Base-by-base conservation (phyloP, 2,797 vertebrate genomes). In the Chelon labrosus region DNA sequence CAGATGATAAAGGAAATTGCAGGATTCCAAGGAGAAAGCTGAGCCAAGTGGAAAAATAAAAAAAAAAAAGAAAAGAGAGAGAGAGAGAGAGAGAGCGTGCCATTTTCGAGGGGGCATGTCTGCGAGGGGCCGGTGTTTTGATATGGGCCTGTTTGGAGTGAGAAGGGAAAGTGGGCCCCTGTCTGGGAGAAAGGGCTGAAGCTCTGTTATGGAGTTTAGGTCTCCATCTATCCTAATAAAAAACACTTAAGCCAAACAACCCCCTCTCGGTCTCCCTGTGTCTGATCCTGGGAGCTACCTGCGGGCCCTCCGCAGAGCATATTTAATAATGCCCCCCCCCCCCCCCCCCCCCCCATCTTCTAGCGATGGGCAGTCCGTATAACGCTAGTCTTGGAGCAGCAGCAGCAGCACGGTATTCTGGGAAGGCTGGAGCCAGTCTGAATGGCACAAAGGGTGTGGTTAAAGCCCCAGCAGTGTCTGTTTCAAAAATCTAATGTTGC, bases 171-270 rank as follows among this genome's bases (percentile, higher is more conserved):
- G 85, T 77, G 90, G 91, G 90, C 84, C 91, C 83, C 87, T 79
- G 92, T 94, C 92, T 95, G 92, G 93, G 90, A 91, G 89, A 91
- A 77, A 87, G 72, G 84, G 76, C 85, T 85, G 84, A 80, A 89
- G 88, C 89, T 90, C 89, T 85, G 93, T 92, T 93, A 93, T 91
- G 93, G 93, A 89, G 93, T 94, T 95, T 95, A 95, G 85, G 85
- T 85, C 90, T 93, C 84, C 87, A 93, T 94, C 93, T 89, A 88
- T 85, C 90, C 92, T 95, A 95, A 94, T 95, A 94, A 93, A 93
- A 95, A 94, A 91, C 91, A 93, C 89, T 93, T 91, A 94, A 93
- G 88, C 85, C 91, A 94, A 94, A 94, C 93, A 94, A 89, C 73
- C 89, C 84, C 85, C 86, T 85, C 87, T 80, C 70, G 64, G 84